Conservation (phyloP, 2,113 vertebrate species). For the Rhabdomys dilectus region DNA sequence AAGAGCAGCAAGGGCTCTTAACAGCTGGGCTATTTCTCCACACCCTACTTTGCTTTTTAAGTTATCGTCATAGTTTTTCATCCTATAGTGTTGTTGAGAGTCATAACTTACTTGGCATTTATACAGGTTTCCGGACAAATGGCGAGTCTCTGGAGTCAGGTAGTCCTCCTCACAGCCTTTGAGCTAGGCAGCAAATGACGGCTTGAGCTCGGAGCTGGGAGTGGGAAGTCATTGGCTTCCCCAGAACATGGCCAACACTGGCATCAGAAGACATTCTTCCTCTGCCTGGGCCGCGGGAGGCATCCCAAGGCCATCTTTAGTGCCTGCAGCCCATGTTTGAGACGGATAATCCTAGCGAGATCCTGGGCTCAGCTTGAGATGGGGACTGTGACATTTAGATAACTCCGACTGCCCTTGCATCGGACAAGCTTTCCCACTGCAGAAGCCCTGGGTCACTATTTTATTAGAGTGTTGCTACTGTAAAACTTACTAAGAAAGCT, state of each 20-base stretch:
- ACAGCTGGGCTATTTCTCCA: background rate
- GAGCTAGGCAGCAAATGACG: background rate
- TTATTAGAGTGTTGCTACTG: background rate
- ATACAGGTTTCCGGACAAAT: background rate
- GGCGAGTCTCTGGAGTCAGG: background rate
- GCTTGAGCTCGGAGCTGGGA: background rate
- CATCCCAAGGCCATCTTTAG: background rate
- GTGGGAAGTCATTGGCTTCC: background rate
- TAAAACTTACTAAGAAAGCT: background rate
- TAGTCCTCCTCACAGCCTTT: background rate
- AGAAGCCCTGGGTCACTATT: background rate
- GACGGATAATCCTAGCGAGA: background rate
- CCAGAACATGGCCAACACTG: background rate
- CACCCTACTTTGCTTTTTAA: background rate
- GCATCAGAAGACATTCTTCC: background rate
- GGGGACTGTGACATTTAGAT: background rate
- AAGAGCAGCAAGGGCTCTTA: background rate
- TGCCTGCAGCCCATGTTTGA: background rate
- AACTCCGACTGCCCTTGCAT: background rate
- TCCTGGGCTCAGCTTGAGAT: background rate
- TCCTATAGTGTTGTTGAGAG: background rate
- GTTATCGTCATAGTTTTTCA: background rate
- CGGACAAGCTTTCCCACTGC: background rate
- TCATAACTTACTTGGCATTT: background rate
- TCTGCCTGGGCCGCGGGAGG: background rate